Evolutionary conservation across 2,113 vertebrate genomes (phyloP).

Genomic region (Mesembrinibis cayennensis): DNA sequence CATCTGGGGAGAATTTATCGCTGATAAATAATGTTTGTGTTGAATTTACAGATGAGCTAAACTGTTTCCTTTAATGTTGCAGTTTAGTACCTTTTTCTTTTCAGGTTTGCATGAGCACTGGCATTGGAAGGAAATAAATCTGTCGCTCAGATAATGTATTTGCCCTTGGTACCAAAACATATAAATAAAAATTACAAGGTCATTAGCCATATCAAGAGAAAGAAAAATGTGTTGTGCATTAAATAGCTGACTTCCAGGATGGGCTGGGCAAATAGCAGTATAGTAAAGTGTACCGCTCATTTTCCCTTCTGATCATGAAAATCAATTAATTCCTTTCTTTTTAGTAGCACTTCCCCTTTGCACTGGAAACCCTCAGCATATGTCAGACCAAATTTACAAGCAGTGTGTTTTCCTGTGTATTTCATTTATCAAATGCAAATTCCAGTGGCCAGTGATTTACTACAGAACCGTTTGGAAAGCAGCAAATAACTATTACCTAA

Average conservation of each 20-base stretch:
- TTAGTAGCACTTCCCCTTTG: background rate
- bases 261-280: background rate
- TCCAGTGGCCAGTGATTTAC: conserved; percentile 7
- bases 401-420: background rate
- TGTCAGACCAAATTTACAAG: conserved; percentile 15
- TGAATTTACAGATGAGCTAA: conserved; percentile 47
- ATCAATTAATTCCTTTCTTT: background rate
- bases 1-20: background rate
- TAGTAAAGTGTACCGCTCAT: background rate
- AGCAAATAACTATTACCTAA: background rate
- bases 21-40: conserved; percentile 41
- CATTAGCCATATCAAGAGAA: conserved; percentile 21
- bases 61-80: conserved; percentile 29
- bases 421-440: conserved; percentile 44
- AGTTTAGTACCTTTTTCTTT: conserved; percentile 31
- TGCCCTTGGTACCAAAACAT: conserved; percentile 15
- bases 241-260: background rate
- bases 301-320: background rate
- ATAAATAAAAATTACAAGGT: conserved; percentile 52
- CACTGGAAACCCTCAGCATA: background rate
- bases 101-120: background rate
- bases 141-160: conserved; percentile 29
- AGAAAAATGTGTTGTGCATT: conserved; percentile 15
- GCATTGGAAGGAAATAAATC: conserved; percentile 29
- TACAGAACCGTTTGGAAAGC: background rate